Conservation (phyloP, 2,888 invertebrate species). For the Epistrophella euchroma region DNA sequence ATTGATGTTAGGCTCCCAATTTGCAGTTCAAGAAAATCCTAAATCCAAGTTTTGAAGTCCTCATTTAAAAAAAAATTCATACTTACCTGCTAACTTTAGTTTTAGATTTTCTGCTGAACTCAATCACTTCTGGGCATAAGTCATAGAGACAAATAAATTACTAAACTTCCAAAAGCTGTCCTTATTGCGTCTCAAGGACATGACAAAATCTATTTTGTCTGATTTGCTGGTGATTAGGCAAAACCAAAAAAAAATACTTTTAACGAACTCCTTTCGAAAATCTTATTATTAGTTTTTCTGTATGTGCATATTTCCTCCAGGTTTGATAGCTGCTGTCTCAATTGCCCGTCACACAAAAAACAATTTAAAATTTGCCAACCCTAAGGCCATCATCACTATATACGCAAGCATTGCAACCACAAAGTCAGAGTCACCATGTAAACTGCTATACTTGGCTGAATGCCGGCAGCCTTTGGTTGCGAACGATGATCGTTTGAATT, state of each 20-base stretch:
- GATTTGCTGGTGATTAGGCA: slow-evolving; percentile 1
- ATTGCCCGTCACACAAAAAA: slow-evolving; percentile 30
- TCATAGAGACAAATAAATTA: neutral
- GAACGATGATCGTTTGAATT: slow-evolving; percentile 39
- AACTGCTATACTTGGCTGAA: neutral
- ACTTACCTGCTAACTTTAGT: too few species aligned
- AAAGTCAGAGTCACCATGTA: slow-evolving; percentile 25
- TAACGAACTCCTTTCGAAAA: slow-evolving; percentile 43
- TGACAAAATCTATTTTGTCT: neutral
- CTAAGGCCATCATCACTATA: slow-evolving; percentile 41
- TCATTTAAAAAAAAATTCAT: too few species aligned
- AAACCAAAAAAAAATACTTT: slow-evolving; percentile 16
- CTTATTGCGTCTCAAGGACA: slow-evolving; percentile 23
- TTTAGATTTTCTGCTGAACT: neutral
- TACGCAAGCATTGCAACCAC: neutral
- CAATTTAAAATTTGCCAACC: slow-evolving; percentile 37
- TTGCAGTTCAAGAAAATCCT: too few species aligned
- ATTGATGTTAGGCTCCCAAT: too few species aligned
- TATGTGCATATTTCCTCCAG: slow-evolving; percentile 27
- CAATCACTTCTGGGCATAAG: neutral
- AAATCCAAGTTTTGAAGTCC: too few species aligned
- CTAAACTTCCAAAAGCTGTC: neutral
- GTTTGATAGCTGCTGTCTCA: slow-evolving; percentile 12
- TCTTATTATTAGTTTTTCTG: neutral
- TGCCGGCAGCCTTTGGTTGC: neutral